Base-by-base conservation (phyloP, 2,888 invertebrate genomes). In the Sphecodes monilicornis region DNA sequence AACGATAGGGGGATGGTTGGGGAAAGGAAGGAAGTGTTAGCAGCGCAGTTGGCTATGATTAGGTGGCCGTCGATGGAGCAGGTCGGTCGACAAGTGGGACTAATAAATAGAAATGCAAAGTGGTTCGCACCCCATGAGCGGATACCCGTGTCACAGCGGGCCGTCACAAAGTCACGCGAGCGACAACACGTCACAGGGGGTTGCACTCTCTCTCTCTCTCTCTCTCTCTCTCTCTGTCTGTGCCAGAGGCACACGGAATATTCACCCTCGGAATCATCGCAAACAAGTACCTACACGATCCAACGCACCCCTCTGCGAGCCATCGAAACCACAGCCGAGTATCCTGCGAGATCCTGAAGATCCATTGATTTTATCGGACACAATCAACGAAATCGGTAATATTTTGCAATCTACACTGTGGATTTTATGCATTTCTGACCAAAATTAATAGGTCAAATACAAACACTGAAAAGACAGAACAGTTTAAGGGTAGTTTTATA, bases 91-190 rank as follows among this genome's bases (percentile, higher is more conserved):
- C 36, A 43, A 81, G 66, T 54, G 39, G 18, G n/a, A 36, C 66
- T 68, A 71, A 66, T 66, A 70, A 46, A 68, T 73, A 54, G 57
- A 77, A 78, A 74, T 46, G 83, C 78, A 70, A 84, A 71, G 74
- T 66, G 54, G 70, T 68, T 81, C 68, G 26, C 72, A 18, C 39
- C 39, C 70, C 60, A 60, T 46, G 18, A 32, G 32, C 76, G 32
- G 83, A 66, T 71, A 68, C 43, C 22, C 50, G 32, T 36, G 82
- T 82, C 82, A 71, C 75, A 22, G 75, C 82, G 29, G 54, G 26
- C 64, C 39, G 82, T 54, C 82, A 43, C 71, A n/a, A 66, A 74
- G 74, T 60, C 74, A 29, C 41, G 73, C 73, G 29, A 74, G 41
- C 73, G 60, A 60, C 60, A 74, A 41, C 22, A 29, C 41, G 72